Evolutionary conservation across 2,888 invertebrate species (phyloP).

Genomic region (Lagria hirta): DNA sequence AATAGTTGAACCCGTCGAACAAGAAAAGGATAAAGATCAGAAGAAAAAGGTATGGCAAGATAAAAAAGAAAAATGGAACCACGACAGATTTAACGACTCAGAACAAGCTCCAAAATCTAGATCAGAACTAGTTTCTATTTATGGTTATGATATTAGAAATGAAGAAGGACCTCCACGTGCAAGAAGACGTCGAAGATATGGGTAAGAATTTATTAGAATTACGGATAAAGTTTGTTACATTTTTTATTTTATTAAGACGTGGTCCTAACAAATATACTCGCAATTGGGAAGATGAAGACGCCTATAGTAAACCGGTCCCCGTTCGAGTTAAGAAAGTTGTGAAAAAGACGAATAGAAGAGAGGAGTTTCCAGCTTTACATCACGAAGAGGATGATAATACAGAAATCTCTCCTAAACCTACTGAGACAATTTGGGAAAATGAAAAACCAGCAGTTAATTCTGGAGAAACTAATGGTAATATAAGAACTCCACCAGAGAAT

Average conservation of each 20-base stretch:
- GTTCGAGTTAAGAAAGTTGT: constrained; percentile 34
- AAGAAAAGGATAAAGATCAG: constrained; percentile 48
- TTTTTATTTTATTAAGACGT: constrained; percentile 59
- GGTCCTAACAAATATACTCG: constrained; percentile 90
- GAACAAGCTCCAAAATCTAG: constrained; percentile 85
- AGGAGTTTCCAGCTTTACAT: constrained; percentile 41
- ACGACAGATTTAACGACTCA: constrained; percentile 74
- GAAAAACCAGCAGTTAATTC: neutral
- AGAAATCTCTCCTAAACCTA: neutral
- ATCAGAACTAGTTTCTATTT: constrained; percentile 79
- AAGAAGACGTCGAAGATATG: constrained; percentile 80
- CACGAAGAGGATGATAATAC: constrained; percentile 1
- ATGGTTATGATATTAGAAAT: constrained; percentile 93
- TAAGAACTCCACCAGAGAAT: constrained; percentile 9
- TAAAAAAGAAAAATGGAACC: constrained; percentile 53
- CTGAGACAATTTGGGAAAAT: constrained; percentile 2
- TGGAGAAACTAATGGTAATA: constrained; percentile 20
- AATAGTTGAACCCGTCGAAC: constrained; percentile 1
- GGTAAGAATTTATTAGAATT: constrained; percentile 58
- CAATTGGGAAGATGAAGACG: constrained; percentile 92
- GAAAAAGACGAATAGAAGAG: constrained; percentile 36
- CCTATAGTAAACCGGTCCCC: constrained; percentile 66
- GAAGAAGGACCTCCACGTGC: constrained; percentile 91
- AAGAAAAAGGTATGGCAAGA: constrained; percentile 55
- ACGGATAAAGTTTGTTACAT: neutral